These are phyloP conservation scores for Tapirus terrestris DNA, from an alignment of 2,113 vertebrate species.

Conservation along the genomic window DNA sequence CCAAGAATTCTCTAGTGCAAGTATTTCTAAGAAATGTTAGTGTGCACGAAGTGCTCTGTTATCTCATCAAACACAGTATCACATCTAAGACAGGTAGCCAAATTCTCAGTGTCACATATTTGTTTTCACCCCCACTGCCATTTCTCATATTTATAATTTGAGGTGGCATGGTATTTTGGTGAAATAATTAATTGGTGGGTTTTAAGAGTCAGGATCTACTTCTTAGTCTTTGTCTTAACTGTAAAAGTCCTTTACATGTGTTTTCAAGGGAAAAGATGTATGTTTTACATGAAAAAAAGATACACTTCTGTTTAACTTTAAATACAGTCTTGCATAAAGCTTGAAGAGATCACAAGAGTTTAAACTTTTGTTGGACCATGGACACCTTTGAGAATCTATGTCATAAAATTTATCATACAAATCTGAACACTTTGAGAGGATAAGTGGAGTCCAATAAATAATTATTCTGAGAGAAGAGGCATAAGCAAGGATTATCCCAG, in stretches of 20 bases:
- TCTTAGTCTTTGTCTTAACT: constrained; percentile 19
- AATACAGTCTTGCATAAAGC: background rate
- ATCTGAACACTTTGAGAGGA: background rate
- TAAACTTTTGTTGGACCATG: background rate
- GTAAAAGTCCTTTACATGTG: background rate
- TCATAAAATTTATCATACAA: background rate
- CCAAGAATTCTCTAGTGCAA: background rate
- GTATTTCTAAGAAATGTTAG: background rate
- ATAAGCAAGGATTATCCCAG: background rate
- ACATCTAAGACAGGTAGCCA: background rate
- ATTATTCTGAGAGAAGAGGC: background rate
- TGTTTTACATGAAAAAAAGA: background rate
- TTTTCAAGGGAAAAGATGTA: background rate
- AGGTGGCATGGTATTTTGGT: background rate
- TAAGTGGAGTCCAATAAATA: background rate
- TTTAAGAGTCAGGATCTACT: background rate
- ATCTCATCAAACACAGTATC: background rate
- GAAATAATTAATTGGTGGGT: background rate
- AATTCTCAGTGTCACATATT: background rate
- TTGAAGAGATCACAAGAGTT: background rate
- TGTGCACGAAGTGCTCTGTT: background rate
- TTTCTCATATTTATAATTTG: background rate
- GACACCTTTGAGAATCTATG: background rate
- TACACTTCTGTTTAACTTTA: background rate
- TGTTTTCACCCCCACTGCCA: background rate